Base-by-base conservation (phyloP, 2,113 vertebrate genomes). In the Zosterops borbonicus region DNA sequence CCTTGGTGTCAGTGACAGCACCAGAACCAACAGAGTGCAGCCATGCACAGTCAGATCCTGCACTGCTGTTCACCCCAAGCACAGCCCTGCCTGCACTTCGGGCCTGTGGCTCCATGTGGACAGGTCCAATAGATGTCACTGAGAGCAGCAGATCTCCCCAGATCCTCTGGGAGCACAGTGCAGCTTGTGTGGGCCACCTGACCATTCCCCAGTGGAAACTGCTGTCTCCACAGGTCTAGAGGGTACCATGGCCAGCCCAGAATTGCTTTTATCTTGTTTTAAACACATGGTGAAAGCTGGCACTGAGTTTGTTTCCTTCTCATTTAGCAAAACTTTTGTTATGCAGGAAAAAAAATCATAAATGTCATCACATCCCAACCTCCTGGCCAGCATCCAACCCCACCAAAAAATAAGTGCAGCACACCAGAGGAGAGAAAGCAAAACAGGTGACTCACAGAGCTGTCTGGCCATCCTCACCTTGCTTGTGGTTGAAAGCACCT, bases 91-190 rank as follows among this genome's bases (percentile, higher is more conserved):
- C 73, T 81, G 83, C 53, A 5, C 23, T 81, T 65, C 58, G 47
- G 28, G 31, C 18, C 33, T 12, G 15, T 6, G 28, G 8, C 1
- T 25, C 9, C 31, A 33, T 13, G 3, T 2, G 31, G n/a, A 11
- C 5, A 18, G 21, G 28, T 12, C 29, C 47, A 82, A 11, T 1
- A 31, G 41, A 17, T 64, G 49, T 15, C 59, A 35, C 49, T 29
- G 49, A 52, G 39, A 60, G 59, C 9, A 17, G 2, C 24, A 55
- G 31, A 14, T 1, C 9, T 11, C 13, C 31, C 33, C 21, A 7
- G 20, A 7, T 7, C n/a, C 33, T 82, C 33, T 0, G 0, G 3
- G 39, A 42, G 31, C 41, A 29, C 3, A 12, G 14, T 2, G 2
- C 12, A 15, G n/a, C 2, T 1, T 15, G 39, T 0, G 0, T 16